Base-by-base conservation (phyloP, 2,888 invertebrate genomes). In the Brenthis ino region DNA sequence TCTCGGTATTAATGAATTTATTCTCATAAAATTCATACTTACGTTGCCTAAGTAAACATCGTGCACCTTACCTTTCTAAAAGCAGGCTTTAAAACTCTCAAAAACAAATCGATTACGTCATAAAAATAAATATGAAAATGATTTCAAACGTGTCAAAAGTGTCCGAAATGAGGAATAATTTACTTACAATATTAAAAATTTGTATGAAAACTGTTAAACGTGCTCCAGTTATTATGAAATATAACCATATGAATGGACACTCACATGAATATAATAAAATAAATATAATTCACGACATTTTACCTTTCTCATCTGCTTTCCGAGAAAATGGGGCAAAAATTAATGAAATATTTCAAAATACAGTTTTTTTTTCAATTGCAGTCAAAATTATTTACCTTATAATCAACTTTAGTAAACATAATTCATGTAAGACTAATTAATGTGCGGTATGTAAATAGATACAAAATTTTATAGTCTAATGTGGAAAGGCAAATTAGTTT, bases 291-390 rank as follows among this genome's bases (percentile, higher is more conserved):
- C 50, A 78, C 69, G 80, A 77, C 72, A 75, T 86, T 87, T 93
- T 93, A 93, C 93, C 93, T 93, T 93, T 87, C 87, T 91, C 77
- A 88, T 91, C 93, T 93, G 92, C 89, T 86, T 91, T 86, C 92
- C 84, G 83, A 82, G 79, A 82, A 82, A 92, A 92, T 90, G 91
- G 79, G 88, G 92, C 91, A 87, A 82, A 86, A 93, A 89, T 83
- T 76, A 77, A 76, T 54, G 50, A 73, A 43, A 64, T 48, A 28
- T 57, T 73, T 65, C 69, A 71, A 65, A 68, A 70, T 43, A 33
- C 20, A 55, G 33, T 47, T 61, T 60, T 43, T 53, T 53, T 51
- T 37, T 54, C 20, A 48, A 20, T 24, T 11, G n/a, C 20, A 54
- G 1, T 47, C 8, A 20, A 6, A n/a, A 67, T 14, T 6, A 48